These are phyloP conservation scores for Zeus faber DNA, from an alignment of 2,113 vertebrate species.

Conservation along the genomic window DNA sequence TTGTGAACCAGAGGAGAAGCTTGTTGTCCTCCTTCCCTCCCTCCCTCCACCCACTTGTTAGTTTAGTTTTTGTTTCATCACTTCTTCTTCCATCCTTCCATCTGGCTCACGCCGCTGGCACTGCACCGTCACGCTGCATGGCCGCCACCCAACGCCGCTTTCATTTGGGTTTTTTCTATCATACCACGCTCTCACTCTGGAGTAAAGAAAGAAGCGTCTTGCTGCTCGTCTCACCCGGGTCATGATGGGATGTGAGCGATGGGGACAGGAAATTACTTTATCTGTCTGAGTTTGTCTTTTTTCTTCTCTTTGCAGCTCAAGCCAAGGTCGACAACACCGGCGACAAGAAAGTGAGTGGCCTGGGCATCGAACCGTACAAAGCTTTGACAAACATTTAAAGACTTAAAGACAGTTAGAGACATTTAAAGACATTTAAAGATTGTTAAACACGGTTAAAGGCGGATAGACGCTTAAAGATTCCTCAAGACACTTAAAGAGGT, in stretches of 20 bases:
- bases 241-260: no score
- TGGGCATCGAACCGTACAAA: no score
- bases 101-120: slow-evolving; percentile 50
- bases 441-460: no score
- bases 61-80: slow-evolving; percentile 32
- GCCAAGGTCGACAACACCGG: slow-evolving; percentile 65
- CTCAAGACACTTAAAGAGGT: no score
- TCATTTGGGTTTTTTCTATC: slow-evolving; percentile 13
- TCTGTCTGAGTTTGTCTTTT: slow-evolving; percentile 1
- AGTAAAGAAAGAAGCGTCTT: neutral
- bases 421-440: no score
- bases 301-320: slow-evolving; percentile 56
- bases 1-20: slow-evolving; percentile 58
- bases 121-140: slow-evolving; percentile 64
- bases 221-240: no score
- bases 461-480: no score
- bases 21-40: slow-evolving; percentile 56
- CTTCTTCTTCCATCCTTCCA: slow-evolving; percentile 32
- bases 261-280: neutral
- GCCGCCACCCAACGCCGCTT: slow-evolving; percentile 19
- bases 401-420: no score
- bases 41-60: neutral
- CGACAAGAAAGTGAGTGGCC: slow-evolving; percentile 70
- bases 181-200: slow-evolving; percentile 21
- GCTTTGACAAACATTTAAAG: no score